phyloP scores from a whole-genome alignment of 2,113 vertebrate genomes.

The Montifringilla adamsi region DNA sequence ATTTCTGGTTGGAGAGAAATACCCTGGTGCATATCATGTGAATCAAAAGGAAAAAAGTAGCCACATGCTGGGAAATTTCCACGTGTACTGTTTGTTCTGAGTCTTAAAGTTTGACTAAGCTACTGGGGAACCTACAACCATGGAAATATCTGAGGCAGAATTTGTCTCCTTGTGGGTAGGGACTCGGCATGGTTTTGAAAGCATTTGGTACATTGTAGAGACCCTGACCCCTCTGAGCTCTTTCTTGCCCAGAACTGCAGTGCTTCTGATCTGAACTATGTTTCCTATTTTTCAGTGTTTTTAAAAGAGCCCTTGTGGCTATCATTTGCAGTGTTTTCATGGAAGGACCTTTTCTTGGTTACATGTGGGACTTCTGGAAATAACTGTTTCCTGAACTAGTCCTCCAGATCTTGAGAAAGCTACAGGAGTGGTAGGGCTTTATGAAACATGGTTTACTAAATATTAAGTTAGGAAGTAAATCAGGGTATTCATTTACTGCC shows the following conservation, averaged over 20 bases:
- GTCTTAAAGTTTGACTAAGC: not conserved
- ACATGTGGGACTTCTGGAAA: not conserved
- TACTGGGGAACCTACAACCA: not conserved
- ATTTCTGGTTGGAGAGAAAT: not conserved
- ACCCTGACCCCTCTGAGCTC: not conserved
- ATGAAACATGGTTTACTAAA: not conserved
- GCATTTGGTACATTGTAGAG: not conserved
- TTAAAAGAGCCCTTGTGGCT: not conserved
- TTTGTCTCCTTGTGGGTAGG: not conserved
- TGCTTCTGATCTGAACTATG: not conserved
- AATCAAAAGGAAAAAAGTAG: not conserved
- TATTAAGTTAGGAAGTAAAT: not conserved
- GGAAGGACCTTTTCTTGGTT: not conserved
- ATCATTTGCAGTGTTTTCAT: not conserved
- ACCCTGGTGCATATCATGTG: not conserved
- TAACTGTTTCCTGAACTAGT: not conserved
- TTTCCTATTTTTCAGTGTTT: not conserved
- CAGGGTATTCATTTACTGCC: not conserved
- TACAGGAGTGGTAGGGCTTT: not conserved
- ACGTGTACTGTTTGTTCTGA: not conserved
- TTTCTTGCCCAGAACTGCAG: not conserved
- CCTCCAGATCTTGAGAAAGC: not conserved
- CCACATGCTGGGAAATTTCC: conserved; percentile 12
- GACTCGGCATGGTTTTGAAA: not conserved
- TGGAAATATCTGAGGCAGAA: not conserved